phyloP scores from a whole-genome alignment of 2,113 vertebrate species.

The Eulemur rufifrons region DNA sequence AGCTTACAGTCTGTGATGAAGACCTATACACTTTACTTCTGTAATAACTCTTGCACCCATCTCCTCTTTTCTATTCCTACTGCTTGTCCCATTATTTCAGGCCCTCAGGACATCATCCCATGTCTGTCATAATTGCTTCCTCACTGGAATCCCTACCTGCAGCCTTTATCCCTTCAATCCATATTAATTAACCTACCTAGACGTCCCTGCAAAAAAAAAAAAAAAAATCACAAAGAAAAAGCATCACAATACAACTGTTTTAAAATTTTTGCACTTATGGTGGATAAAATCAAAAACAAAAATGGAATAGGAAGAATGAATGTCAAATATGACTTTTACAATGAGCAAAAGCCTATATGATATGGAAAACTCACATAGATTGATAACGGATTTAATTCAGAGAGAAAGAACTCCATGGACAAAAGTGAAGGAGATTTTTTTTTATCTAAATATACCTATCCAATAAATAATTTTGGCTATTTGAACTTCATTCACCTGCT shows the following conservation, averaged over 20 bases:
- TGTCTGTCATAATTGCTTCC: not conserved
- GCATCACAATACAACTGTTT: not conserved
- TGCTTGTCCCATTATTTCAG: not conserved
- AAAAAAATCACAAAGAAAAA: slow-evolving; percentile 3
- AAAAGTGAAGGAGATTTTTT: not conserved
- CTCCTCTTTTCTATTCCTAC: not conserved
- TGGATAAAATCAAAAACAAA: not conserved
- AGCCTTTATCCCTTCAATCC: not conserved
- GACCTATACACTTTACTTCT: not conserved
- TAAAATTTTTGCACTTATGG: not conserved
- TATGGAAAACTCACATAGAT: not conserved
- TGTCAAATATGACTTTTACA: not conserved
- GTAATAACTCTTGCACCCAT: not conserved
- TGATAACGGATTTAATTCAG: not conserved
- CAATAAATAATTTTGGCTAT: not conserved
- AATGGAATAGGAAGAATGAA: not conserved
- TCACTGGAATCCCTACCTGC: not conserved
- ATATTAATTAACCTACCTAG: not conserved
- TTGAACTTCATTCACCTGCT: not conserved
- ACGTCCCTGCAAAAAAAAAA: not conserved
- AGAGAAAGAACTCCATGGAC: not conserved
- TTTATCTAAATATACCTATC: not conserved
- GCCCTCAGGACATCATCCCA: not conserved
- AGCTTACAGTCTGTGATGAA: not conserved
- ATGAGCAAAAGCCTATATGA: not conserved